Conservation (phyloP, 2,888 invertebrate species). For the Pristionchus mayeri region DNA sequence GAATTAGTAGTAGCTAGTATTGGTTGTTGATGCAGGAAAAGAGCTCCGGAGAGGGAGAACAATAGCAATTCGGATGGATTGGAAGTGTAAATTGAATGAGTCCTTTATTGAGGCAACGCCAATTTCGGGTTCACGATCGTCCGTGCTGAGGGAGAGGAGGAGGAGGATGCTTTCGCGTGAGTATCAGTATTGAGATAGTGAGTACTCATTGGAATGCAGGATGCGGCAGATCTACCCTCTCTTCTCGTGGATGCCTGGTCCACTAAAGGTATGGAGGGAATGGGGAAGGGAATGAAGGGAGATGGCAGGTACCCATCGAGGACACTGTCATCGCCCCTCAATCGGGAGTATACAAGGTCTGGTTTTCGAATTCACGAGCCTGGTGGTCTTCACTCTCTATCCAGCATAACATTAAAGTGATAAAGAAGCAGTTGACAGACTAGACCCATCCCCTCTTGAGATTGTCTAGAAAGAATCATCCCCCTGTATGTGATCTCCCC, state of each 20-base stretch:
- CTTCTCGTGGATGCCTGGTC: slow-evolving; percentile 71
- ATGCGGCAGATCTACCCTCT: slow-evolving; percentile 61
- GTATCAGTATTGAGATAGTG: neutral
- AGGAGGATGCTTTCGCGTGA: slow-evolving; percentile 1
- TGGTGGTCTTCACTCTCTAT: slow-evolving; percentile 68
- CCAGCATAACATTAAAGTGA: neutral
- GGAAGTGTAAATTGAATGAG: too few relatives aligned
- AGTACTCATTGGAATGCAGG: neutral
- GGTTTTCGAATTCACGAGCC: slow-evolving; percentile 68
- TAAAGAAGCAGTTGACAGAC: slow-evolving; percentile 28
- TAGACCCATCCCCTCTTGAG: neutral
- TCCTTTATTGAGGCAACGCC: slow-evolving; percentile 29
- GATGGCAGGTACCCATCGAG: slow-evolving; percentile 51
- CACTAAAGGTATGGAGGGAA: slow-evolving; percentile 58
- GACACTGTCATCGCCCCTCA: slow-evolving; percentile 52
- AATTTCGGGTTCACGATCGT: slow-evolving; percentile 42
- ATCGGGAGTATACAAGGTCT: slow-evolving; percentile 65
- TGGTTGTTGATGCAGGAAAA: too few relatives aligned
- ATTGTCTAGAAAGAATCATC: neutral
- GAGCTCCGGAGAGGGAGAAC: too few relatives aligned
- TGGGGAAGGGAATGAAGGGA: neutral
- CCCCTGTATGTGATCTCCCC: neutral
- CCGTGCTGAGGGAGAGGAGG: neutral
- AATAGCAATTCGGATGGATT: too few relatives aligned
- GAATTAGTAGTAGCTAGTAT: neutral